Base-by-base conservation (phyloP, 2,888 invertebrate genomes). In the Capitulum mitella region DNA sequence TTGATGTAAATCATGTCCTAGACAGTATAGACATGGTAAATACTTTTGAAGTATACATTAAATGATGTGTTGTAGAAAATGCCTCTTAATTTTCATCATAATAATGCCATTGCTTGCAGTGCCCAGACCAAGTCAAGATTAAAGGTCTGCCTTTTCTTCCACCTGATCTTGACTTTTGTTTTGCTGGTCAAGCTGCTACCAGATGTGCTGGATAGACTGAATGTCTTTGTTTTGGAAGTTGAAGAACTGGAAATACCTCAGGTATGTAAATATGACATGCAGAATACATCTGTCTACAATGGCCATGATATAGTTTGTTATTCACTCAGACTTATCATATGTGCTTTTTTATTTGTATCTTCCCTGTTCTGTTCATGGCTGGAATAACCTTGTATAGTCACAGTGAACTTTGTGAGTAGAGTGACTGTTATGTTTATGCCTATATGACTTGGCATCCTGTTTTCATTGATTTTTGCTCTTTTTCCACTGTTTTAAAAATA, bases 211-310 rank as follows among this genome's bases (percentile, higher is more conserved):
- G 85, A 86, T 78, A 83, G 85, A 32, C 80, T 86, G 77, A 86
- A 86, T 78, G 82, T 87, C 5, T 85, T 85, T 79, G 83, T 85
- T 46, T 83, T 86, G 51, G 83, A 84, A 48, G 83, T 87, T 16
- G 84, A 86, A 70, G 84, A 85, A 78, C 80, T 86, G 37, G 82
- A 83, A 34, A 83, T 87, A 16, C 87, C 87, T 3, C 84, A 84
- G 78, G 78, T 78, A 12, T 43, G 43, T 43, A 43, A 43, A 12
- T 43, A 43, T 43, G 6, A 43, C 12, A 43, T 43, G 43, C 12
- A 43, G 43, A 43, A 43, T 8, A 5, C 43, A 43, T 12, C 43
- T n/a, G n/a, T n/a, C n/a, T n/a, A n/a, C 43, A 43, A 8, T 43
- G 43, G 12, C 5, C 43, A 43, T 43, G 43, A 8, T 43, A 43